Percentiles rank a stretch among this genome's conserved stretches.
Conservation (phyloP, 2,113 vertebrate species). For the Terrapene triunguis region DNA sequence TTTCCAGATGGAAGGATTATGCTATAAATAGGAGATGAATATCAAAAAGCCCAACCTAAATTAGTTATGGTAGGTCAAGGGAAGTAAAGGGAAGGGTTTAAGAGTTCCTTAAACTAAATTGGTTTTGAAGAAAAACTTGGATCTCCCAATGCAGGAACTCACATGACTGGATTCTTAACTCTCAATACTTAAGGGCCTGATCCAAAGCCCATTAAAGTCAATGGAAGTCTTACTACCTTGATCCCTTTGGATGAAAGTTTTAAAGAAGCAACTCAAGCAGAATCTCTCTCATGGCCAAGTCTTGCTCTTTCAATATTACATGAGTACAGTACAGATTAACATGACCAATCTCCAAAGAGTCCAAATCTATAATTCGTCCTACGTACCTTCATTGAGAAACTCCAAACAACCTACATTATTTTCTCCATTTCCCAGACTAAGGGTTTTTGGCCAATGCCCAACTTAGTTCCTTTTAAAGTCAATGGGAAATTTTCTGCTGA, state of each 20-base stretch:
- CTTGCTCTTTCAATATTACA: not conserved
- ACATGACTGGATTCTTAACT: not conserved
- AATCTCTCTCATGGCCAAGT: not conserved
- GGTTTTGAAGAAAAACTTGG: not conserved
- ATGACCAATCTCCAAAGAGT: not conserved
- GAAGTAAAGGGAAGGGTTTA: not conserved
- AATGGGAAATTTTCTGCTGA: not conserved
- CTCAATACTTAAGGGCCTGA: not conserved
- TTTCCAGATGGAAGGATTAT: conserved; percentile 35
- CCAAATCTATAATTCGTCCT: not conserved
- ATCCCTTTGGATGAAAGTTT: not conserved
- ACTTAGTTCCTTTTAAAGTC: not conserved
- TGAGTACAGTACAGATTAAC: not conserved
- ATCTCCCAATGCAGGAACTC: not conserved
- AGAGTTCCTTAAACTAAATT: not conserved
- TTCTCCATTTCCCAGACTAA: not conserved
- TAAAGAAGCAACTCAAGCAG: not conserved
- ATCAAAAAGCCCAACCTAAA: conserved; percentile 22
- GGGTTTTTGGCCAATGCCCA: not conserved
- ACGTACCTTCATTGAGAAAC: not conserved
- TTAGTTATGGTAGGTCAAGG: not conserved
- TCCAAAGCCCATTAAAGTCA: not conserved
- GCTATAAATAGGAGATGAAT: conserved; percentile 1
- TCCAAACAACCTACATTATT: not conserved
- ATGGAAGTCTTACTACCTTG: not conserved